Evolutionary conservation across 2,797 vertebrate species (phyloP), one percentile per base, ranked within the genome.

Genomic region (Sardinella longiceps): DNA sequence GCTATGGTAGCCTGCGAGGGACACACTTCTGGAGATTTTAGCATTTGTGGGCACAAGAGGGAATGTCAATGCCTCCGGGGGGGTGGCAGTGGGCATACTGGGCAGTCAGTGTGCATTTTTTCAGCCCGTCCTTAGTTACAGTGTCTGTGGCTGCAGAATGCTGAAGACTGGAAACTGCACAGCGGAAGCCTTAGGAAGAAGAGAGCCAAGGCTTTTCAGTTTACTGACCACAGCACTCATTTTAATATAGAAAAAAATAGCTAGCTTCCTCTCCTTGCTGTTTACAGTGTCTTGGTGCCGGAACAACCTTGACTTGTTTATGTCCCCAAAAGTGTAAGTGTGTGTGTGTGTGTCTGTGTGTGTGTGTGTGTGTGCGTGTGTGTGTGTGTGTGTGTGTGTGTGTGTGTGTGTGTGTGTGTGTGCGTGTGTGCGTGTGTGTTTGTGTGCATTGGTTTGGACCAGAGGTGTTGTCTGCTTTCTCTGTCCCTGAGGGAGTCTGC

Each of bases 21-120:
- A 84, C 74, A 81, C 63, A 46, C 84, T 88, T 85, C 48, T 74
- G 66, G 50, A 80, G 37, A 81, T 66, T 48, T 48, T 37, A 53
- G 20, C 80, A 18, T 28, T n/a, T 11, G 60, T 51, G 74, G 51
- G 66, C 14, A 20, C 66, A 74, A 66, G 63, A 81, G 46, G 51
- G 81, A 37, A 37, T 33, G 63, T 70, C 63, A 2, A 28, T 15
- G 11, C 33, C 3, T 25, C 60, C 33, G 1, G 0, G 66, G 12
- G 66, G 30, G n/a, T n/a, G n/a, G 30, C 66, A 37, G 6, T 33
- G 33, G 6, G 30, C 66, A 74, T 74, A 74, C 12, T 74, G 66
- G 66, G 66, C 66, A 74, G 66, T 74, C 66, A 74, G 66, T 37
- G 3, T 37, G 66, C 66, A 74, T 74, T 74, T 74, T 63, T 70